Conservation (phyloP, 2,888 invertebrate genomes). For the Sphaerolaimus hirsutus region DNA sequence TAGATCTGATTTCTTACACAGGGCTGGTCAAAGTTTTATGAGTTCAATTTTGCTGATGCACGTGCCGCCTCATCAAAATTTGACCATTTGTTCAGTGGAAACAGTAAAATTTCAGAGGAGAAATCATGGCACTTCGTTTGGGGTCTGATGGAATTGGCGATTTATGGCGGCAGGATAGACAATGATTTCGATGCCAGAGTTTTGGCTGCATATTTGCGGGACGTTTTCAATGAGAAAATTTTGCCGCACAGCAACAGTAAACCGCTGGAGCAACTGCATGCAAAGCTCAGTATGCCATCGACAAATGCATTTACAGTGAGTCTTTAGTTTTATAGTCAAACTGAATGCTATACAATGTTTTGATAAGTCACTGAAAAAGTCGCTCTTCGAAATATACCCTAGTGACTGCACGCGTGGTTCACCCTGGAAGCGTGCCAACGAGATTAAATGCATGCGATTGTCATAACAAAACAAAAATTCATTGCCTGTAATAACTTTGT, state of each 20-base stretch:
- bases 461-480: too few relatives aligned
- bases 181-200: constrained; percentile 47
- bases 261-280: background rate
- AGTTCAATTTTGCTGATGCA: constrained; percentile 58
- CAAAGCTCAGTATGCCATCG: too few relatives aligned
- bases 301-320: too few relatives aligned
- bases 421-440: too few relatives aligned
- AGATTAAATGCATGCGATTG: too few relatives aligned
- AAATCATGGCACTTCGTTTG: constrained; percentile 55
- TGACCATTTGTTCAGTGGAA: constrained; percentile 28
- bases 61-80: constrained; percentile 45
- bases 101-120: constrained; percentile 30
- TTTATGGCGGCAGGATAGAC: constrained; percentile 64
- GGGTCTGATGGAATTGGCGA: constrained; percentile 49
- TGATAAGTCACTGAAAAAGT: too few relatives aligned
- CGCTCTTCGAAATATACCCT: too few relatives aligned
- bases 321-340: too few relatives aligned
- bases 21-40: constrained; percentile 68
- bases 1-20: too few relatives aligned
- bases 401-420: too few relatives aligned
- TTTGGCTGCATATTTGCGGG: constrained; percentile 40
- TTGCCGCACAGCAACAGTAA: constrained; percentile 9
- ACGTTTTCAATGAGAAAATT: constrained; percentile 26
- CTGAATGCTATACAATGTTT: too few relatives aligned
- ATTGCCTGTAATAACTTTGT: too few relatives aligned